Evolutionary conservation across 2,113 vertebrate genomes (phyloP), one percentile per base, ranked within the genome.

Genomic region (Alaudala cheleensis): DNA sequence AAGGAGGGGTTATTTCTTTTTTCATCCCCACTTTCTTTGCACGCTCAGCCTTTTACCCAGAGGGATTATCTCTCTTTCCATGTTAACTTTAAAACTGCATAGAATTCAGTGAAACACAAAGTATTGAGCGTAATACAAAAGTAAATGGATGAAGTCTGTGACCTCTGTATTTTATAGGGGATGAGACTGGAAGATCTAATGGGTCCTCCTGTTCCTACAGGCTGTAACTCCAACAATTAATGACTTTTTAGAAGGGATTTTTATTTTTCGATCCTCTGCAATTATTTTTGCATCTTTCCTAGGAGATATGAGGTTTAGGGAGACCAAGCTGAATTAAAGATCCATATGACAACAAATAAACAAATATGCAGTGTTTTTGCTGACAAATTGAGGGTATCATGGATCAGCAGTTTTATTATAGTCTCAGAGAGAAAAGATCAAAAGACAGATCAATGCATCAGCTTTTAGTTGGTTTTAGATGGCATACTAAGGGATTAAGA

Each of bases 321-420:
- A 88, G 20, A 64, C 12, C 34, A 78, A 69, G 40, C 2, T 58
- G 54, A 87, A 72, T 50, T 71, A 20, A 85, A 82, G 81, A 86
- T 47, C 49, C 25, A 11, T 49, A 86, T 51, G 70, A 70, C 29
- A 95, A 83, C 71, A 91, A 92, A 81, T 51, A 94, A 91, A 91
- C 29, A 95, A 89, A 93, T 54, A 73, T 11, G 26, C 29, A 60
- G 11, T 66, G 21, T 4, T 89, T 94, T 70, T 95, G 77, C 66
- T 78, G 64, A 95, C 91, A 94, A 94, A 95, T 88, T 90, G 89
- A 95, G 87, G 79, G 67, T 94, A 64, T 42, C 87, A 90, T 88
- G 94, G 91, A 96, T 95, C 95, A 96, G 84, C 81, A 96, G 81
- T 81, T 93, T 92, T 92, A 87, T 85, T 90, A 94, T 71, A 23